A percentile compares a stretch with the other conserved stretches of the same genome.
Evolutionary conservation across 1,140 invertebrate species (phyloP).

Genomic region (Leptinotarsa lineolata): DNA sequence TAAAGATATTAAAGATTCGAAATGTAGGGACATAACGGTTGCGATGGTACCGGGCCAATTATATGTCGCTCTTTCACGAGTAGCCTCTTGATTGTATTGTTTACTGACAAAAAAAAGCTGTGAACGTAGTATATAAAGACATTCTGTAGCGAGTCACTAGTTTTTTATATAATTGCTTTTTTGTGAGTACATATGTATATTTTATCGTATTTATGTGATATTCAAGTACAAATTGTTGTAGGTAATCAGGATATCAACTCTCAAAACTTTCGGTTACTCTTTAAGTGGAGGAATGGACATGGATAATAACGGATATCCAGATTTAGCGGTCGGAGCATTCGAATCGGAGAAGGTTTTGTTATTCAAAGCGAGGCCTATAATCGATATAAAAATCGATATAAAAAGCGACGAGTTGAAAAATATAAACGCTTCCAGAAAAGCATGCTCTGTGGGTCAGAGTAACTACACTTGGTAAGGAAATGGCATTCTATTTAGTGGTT

Average conservation of each 20-base stretch:
- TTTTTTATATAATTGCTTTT: too few species aligned
- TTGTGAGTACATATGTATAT: too few species aligned
- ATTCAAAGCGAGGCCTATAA: slow-evolving; percentile 81
- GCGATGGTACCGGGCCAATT: too few species aligned
- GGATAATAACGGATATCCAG: slow-evolving; percentile 90
- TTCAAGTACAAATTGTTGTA: neutral
- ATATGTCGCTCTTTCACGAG: too few species aligned
- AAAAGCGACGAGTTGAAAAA: slow-evolving; percentile 64
- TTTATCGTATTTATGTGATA: too few species aligned
- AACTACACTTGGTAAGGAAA: slow-evolving; percentile 73
- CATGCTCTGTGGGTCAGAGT: slow-evolving; percentile 70
- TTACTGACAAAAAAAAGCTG: too few species aligned
- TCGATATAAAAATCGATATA: slow-evolving; percentile 76
- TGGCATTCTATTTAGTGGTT: neutral
- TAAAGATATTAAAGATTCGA: too few species aligned
- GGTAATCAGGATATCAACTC: slow-evolving; percentile 43
- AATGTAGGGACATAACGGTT: too few species aligned
- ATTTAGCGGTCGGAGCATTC: slow-evolving; percentile 88
- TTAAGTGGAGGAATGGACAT: slow-evolving; percentile 87
- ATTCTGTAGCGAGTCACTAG: too few species aligned
- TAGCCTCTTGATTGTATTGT: too few species aligned
- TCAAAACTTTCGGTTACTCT: slow-evolving; percentile 86
- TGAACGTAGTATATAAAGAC: too few species aligned
- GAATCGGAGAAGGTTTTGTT: slow-evolving; percentile 76
- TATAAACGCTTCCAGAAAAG: slow-evolving; percentile 78